Conservation (phyloP, 2,113 vertebrate genomes). For the Tyto alba region DNA sequence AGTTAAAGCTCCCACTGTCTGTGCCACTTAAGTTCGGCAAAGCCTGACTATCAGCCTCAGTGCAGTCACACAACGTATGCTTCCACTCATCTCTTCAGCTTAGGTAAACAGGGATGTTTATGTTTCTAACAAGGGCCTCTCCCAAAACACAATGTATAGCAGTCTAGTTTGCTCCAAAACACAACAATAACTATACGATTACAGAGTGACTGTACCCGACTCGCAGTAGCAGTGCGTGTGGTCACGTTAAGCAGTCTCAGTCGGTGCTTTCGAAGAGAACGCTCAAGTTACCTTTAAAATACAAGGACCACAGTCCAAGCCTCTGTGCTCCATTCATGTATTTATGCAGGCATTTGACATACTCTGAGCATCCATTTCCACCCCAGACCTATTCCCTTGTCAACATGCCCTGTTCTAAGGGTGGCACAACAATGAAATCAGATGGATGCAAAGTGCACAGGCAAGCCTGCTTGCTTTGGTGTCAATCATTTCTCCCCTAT, state of each 20-base stretch:
- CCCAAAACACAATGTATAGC: neutral
- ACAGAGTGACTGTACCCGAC: neutral
- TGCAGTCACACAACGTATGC: neutral
- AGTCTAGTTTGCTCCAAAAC: neutral
- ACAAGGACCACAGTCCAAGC: neutral
- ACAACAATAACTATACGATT: neutral
- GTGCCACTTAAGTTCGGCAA: neutral
- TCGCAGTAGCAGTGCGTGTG: neutral
- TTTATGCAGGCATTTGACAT: neutral
- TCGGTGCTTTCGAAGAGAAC: neutral
- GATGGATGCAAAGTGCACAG: neutral
- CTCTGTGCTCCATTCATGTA: neutral
- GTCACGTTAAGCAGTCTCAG: neutral
- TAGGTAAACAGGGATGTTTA: neutral
- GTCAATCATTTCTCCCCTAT: neutral
- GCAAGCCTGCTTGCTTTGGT: neutral
- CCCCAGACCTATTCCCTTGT: neutral
- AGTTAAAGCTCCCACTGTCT: neutral
- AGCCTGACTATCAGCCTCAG: neutral
- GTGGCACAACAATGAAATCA: neutral
- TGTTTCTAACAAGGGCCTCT: neutral
- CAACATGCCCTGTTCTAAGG: fast-evolving
- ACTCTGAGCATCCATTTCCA: neutral
- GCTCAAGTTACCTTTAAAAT: neutral
- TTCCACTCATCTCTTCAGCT: neutral